Percentiles rank a stretch among this genome's conserved stretches.
phyloP scores from a whole-genome alignment of 2,113 vertebrate genomes.

The Poeciliopsis occidentalis region DNA sequence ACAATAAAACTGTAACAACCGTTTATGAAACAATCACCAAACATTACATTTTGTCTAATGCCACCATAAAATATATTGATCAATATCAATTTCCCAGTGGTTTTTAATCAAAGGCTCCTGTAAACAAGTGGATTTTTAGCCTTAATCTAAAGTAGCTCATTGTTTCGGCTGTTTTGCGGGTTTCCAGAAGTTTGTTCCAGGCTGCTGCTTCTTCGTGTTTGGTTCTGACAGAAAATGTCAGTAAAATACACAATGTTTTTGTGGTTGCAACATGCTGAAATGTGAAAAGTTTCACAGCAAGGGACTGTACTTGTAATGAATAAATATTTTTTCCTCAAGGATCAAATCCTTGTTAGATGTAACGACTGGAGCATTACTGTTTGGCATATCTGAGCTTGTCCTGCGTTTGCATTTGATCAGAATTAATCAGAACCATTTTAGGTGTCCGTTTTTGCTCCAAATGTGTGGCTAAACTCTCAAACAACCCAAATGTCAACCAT shows the following conservation, averaged over 20 bases:
- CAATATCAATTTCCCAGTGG: too few species aligned
- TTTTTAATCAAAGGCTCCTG: too few species aligned
- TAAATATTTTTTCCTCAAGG: neutral
- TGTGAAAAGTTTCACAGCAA: neutral
- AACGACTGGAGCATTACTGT: neutral
- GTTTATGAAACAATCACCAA: too few species aligned
- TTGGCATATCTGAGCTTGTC: neutral
- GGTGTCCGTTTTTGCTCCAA: neutral
- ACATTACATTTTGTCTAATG: too few species aligned
- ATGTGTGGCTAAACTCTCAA: neutral
- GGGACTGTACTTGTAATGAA: neutral
- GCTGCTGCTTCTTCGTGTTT: neutral
- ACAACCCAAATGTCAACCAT: too few species aligned
- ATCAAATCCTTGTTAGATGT: neutral
- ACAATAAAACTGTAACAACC: too few species aligned
- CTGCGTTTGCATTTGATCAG: neutral
- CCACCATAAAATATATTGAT: too few species aligned
- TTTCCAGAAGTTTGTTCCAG: too few species aligned
- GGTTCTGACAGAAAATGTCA: neutral
- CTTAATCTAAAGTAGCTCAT: too few species aligned
- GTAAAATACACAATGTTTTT: neutral
- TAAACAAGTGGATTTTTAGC: too few species aligned
- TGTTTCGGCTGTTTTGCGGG: too few species aligned
- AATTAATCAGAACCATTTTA: neutral
- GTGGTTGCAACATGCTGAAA: neutral